These are phyloP conservation scores for Theropithecus gelada DNA, from an alignment of 2,113 vertebrate genomes.

Conservation along the genomic window DNA sequence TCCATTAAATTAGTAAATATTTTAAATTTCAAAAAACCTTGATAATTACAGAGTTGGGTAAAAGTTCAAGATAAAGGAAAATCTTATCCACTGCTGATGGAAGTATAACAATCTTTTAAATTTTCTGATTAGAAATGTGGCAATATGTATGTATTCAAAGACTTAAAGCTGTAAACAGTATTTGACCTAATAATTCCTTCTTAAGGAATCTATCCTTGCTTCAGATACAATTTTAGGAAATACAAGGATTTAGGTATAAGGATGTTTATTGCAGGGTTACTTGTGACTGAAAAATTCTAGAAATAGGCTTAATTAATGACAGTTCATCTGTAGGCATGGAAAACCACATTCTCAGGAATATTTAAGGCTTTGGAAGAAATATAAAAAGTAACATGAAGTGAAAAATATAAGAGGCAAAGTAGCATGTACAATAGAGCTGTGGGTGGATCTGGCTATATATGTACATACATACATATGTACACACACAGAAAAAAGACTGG, in stretches of 20 bases:
- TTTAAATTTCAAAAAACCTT: background rate
- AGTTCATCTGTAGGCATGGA: background rate
- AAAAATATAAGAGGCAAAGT: background rate
- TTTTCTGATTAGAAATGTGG: conserved; percentile 20
- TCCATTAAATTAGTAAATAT: background rate
- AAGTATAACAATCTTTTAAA: background rate
- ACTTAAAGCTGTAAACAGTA: background rate
- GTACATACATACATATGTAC: no score
- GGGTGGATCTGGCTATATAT: background rate
- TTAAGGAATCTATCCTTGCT: background rate
- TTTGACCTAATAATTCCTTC: conserved; percentile 1
- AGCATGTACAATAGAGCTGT: background rate
- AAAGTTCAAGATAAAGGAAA: conserved; percentile 24
- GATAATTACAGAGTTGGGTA: background rate
- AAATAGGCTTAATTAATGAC: background rate
- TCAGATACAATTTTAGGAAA: background rate
- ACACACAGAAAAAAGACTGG: background rate
- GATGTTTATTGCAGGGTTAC: background rate
- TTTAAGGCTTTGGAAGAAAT: conserved; percentile 11
- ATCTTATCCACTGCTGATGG: background rate
- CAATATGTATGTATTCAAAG: background rate
- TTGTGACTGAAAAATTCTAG: background rate
- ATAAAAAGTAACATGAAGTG: background rate
- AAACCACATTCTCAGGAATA: background rate
- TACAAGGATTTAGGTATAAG: background rate